Percentiles rank a stretch among this genome's conserved stretches.
These are phyloP conservation scores for Ancistrus triradiatus DNA, from an alignment of 2,113 vertebrate genomes.

Conservation along the genomic window DNA sequence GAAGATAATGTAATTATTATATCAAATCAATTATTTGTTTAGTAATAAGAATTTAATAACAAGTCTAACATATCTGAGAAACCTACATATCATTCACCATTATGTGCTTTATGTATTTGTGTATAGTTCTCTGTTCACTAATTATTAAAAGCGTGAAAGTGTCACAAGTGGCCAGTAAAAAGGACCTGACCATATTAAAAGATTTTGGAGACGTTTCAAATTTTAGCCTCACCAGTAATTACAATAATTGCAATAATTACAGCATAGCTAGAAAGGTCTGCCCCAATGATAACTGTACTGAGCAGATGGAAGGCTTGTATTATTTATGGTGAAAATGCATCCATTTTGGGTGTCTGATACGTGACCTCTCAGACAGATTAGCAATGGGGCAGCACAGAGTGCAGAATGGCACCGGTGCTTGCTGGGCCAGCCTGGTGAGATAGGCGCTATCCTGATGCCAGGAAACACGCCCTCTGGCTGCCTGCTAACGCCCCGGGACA, in stretches of 20 bases:
- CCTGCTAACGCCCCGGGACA: slow-evolving; percentile 33
- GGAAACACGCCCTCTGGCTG: slow-evolving; percentile 17
- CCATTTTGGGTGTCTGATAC: slow-evolving; percentile 3
- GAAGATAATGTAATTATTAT: no score
- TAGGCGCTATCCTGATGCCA: slow-evolving; percentile 26
- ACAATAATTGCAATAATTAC: no score
- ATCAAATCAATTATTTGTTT: no score
- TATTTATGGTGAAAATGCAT: slow-evolving; percentile 17
- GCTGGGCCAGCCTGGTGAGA: slow-evolving; percentile 26
- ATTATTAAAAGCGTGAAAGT: no score
- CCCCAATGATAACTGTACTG: no score
- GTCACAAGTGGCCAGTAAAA: no score
- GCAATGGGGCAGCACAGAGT: slow-evolving; percentile 15
- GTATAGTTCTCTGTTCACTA: no score
- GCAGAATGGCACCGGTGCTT: slow-evolving; percentile 2
- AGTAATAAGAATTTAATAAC: no score
- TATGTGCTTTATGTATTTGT: no score
- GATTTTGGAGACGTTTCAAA: background rate
- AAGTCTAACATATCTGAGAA: no score
- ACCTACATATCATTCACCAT: no score
- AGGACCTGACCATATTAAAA: background rate
- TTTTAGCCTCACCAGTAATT: background rate
- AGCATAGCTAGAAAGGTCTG: no score
- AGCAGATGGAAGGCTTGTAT: slow-evolving; percentile 26
- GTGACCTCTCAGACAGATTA: slow-evolving; percentile 28